Evolutionary conservation across 2,888 invertebrate species (phyloP).

Genomic region (Nemoura dubitans): DNA sequence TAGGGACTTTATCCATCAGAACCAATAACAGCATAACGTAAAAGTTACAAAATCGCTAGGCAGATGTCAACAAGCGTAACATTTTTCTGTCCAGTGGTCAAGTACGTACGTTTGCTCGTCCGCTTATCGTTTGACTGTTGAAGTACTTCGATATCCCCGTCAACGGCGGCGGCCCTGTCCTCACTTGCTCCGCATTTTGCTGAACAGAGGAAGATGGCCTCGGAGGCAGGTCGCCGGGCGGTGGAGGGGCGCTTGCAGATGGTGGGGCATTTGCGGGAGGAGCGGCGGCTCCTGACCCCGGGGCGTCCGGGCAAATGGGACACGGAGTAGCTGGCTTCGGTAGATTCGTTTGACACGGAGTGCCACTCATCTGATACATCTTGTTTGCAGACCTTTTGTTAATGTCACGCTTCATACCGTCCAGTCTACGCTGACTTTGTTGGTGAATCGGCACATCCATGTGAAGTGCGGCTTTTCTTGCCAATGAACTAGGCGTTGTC

Average conservation of each 20-base stretch:
- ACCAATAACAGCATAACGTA: no score
- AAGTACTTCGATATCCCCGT: slow-evolving; percentile 25
- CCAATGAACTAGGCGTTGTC: not conserved
- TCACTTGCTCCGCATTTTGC: not conserved
- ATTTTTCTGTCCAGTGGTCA: not conserved
- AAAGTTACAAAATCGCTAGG: no score
- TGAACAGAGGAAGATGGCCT: not conserved
- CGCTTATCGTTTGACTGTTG: slow-evolving; percentile 22
- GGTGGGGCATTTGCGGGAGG: not conserved
- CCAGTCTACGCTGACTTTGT: not conserved
- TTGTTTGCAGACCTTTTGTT: not conserved
- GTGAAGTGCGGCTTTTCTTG: not conserved
- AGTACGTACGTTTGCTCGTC: slow-evolving; percentile 28
- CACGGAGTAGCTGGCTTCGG: not conserved
- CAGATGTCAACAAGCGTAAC: no score
- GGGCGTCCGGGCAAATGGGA: not conserved
- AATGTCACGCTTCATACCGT: not conserved
- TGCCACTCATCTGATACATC: not conserved
- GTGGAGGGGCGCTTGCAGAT: not conserved
- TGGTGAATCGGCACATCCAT: not conserved
- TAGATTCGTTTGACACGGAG: not conserved
- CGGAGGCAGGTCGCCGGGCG: not conserved
- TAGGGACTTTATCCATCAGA: no score
- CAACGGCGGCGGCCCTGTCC: slow-evolving; percentile 12
- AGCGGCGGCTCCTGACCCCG: not conserved